These are phyloP conservation scores for Galagoides demidoff DNA, from an alignment of 2,797 vertebrate species.

Conservation along the genomic window DNA sequence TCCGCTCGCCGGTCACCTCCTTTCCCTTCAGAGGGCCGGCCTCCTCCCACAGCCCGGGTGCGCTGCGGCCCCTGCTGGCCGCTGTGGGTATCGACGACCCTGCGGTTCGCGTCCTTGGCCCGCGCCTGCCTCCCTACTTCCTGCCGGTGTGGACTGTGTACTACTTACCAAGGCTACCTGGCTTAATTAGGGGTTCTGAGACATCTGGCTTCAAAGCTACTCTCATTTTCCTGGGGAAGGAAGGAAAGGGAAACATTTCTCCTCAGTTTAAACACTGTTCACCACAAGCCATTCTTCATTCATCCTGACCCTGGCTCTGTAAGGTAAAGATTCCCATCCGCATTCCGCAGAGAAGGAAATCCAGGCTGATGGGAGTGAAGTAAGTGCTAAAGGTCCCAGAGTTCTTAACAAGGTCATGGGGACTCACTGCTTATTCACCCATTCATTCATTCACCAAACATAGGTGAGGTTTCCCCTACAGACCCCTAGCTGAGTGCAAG, in stretches of 20 bases:
- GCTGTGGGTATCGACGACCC: not conserved
- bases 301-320: not conserved
- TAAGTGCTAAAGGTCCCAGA: not conserved
- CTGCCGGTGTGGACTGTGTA: not conserved
- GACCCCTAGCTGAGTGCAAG: not conserved
- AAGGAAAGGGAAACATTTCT: not conserved
- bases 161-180: not conserved
- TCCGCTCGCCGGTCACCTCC: not conserved
- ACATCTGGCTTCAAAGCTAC: not conserved
- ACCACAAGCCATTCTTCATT: not conserved
- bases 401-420: not conserved
- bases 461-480: not conserved
- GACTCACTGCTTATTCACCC: not conserved
- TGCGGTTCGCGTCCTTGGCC: not conserved
- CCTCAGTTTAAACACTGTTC: not conserved
- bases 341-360: not conserved
- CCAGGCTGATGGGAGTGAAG: not conserved
- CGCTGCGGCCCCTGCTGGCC: conserved; percentile 23
- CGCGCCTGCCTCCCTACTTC: not conserved
- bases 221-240: not conserved
- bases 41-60: not conserved
- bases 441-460: not conserved
- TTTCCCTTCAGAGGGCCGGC: accelerated
- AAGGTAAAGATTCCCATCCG: not conserved
- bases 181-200: not conserved